These are phyloP conservation scores for Dasypogon diadema DNA, from an alignment of 2,888 invertebrate species.

Conservation along the genomic window DNA sequence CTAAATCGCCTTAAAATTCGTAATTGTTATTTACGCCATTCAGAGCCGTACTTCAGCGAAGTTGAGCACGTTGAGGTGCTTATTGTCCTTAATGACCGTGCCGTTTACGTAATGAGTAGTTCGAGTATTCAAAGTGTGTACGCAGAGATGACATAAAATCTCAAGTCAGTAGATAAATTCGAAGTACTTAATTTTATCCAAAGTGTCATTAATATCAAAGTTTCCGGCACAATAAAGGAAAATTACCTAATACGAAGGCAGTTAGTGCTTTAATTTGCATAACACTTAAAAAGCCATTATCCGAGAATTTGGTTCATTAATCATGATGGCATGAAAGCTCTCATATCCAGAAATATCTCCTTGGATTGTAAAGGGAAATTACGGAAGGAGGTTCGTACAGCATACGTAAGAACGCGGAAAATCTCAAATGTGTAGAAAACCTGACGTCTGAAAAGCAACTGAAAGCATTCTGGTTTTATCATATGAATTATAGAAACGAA, in stretches of 20 bases:
- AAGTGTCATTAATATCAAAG: conserved; percentile 45
- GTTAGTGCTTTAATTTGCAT: conserved; percentile 45
- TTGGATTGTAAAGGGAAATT: too few species aligned
- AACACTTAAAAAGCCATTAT: conserved; percentile 46
- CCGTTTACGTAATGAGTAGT: conserved; percentile 29
- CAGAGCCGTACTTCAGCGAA: conserved; percentile 14
- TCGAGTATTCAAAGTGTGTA: conserved; percentile 25
- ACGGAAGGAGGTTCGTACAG: too few species aligned
- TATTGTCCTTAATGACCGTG: conserved; percentile 13
- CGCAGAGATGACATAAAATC: conserved; percentile 21
- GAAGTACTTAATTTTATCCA: conserved; percentile 39
- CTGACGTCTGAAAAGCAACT: too few species aligned
- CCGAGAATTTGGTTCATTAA: conserved; percentile 40
- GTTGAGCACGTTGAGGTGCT: conserved; percentile 26
- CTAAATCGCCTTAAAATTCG: too few species aligned
- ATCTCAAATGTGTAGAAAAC: not conserved
- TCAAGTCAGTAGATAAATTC: conserved; percentile 42
- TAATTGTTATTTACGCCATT: too few species aligned
- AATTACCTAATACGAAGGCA: conserved; percentile 43
- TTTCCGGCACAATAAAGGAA: conserved; percentile 42
- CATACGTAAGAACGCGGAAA: not conserved
- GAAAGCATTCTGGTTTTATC: too few species aligned
- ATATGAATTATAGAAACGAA: too few species aligned
- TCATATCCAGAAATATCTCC: conserved; percentile 33
- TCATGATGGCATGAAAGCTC: conserved; percentile 34